phyloP scores from a whole-genome alignment of 2,797 vertebrate genomes.

The Helostoma temminkii region DNA sequence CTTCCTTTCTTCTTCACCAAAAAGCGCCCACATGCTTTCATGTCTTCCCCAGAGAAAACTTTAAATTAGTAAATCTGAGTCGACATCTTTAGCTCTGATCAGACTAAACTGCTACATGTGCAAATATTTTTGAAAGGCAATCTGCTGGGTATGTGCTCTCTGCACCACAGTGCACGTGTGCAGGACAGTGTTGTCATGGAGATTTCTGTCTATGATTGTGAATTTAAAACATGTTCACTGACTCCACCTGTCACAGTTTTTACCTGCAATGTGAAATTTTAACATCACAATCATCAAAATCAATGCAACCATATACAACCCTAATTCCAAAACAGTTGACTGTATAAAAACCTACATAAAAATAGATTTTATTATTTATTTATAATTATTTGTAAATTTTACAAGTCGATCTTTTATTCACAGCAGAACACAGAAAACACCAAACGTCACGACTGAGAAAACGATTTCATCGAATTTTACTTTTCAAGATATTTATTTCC shows the following conservation, averaged over 20 bases:
- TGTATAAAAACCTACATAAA: too few relatives aligned
- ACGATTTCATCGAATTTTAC: too few relatives aligned
- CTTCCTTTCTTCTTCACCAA: neutral
- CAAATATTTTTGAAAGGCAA: neutral
- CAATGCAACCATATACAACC: too few relatives aligned
- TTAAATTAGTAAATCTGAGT: slow-evolving; percentile 9
- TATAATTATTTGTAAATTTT: too few relatives aligned
- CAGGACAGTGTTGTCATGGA: slow-evolving; percentile 17
- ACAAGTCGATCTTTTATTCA: too few relatives aligned
- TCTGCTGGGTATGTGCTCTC: neutral
- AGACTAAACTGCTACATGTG: neutral
- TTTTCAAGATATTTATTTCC: too few relatives aligned
- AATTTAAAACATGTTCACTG: neutral
- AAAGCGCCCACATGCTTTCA: slow-evolving; percentile 4
- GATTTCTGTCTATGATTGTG: slow-evolving; percentile 1
- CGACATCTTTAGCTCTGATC: slow-evolving; percentile 12
- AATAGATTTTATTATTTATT: too few relatives aligned
- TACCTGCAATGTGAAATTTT: slow-evolving; percentile 4
- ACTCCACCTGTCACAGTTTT: neutral
- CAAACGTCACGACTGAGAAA: too few relatives aligned
- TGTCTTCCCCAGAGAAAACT: slow-evolving; percentile 7
- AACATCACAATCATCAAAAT: too few relatives aligned
- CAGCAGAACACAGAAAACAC: too few relatives aligned
- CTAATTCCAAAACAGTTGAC: too few relatives aligned
- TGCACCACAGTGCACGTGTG: neutral